Evolutionary conservation across 2,797 vertebrate species (phyloP), one percentile per base, ranked within the genome.

Genomic region (Onychomys torridus): DNA sequence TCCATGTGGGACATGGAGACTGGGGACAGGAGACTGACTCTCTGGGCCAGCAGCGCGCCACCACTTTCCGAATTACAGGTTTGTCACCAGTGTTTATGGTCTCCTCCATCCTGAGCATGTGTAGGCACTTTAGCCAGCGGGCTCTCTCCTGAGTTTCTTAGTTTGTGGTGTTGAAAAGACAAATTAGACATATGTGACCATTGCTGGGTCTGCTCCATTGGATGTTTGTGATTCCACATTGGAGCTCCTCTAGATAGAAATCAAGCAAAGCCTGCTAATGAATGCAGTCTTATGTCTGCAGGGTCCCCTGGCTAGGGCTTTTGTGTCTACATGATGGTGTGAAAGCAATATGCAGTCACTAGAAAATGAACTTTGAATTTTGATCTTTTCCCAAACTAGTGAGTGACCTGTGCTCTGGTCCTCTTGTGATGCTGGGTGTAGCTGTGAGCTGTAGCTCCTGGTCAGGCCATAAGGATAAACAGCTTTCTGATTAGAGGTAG

Each of bases 1-100:
- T 99, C 99, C 34, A 99, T 99, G 99, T 99, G 99, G 99, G 99
- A 99, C 99, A 99, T 99, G 99, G 99, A 99, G 98, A 99, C 99
- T 0, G 99, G 99, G 0, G 99, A 99, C 97, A 98, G 99, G 40
- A 99, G 99, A 93, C 99, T 99, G 97, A 99, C 99, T 0, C 97
- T 99, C 78, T 99, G 99, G 99, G 99, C 99, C 71, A 99, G 99
- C 97, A 99, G 99, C 2, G 99, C 99, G 0, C 99, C 99, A 0
- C 99, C 99, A 0, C 99, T 99, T 23, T 99, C 99, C 21, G 99
- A 99, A 98, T 98, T 99, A 98, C 99, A 99, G 99, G 99, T 99
- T 97, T 98, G 98, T 61, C 55, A 95, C 91, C 79, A 40, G 61
- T 76, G 81, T 98, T 91, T 94, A 59, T 34, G 78, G 27, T 79